Conservation (phyloP, 1,140 invertebrate species). For the Megalonaias nervosa region DNA sequence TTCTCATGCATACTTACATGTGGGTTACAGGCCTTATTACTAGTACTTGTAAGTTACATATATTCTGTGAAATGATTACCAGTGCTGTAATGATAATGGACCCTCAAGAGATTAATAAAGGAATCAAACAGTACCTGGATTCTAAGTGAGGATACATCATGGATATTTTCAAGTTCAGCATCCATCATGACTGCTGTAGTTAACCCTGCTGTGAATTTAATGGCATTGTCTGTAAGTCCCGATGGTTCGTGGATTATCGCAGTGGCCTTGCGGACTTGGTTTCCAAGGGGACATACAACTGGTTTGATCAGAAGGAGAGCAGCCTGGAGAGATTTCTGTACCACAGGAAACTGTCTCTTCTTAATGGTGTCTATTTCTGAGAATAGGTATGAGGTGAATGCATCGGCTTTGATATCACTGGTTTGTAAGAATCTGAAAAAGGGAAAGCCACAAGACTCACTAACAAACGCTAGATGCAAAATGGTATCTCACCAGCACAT, state of each 20-base stretch:
- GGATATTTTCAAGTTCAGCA: slow-evolving; percentile 87
- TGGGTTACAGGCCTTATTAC: not conserved
- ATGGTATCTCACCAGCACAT: no score
- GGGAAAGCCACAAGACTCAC: not conserved
- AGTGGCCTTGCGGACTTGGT: slow-evolving; percentile 74
- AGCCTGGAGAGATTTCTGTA: slow-evolving; percentile 86
- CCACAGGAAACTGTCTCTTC: slow-evolving; percentile 87
- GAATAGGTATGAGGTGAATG: slow-evolving; percentile 86
- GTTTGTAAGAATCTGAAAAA: slow-evolving; percentile 69
- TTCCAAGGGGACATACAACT: slow-evolving; percentile 41
- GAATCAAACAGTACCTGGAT: slow-evolving; percentile 78
- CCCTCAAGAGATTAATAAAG: not conserved
- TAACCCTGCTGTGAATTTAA: slow-evolving; percentile 95
- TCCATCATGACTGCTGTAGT: slow-evolving; percentile 89
- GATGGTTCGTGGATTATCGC: slow-evolving; percentile 89
- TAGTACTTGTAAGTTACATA: not conserved
- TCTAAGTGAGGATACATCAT: slow-evolving; percentile 81
- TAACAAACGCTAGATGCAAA: not conserved
- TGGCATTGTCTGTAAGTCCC: slow-evolving; percentile 84
- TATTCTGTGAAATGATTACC: not conserved
- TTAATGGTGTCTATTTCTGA: slow-evolving; percentile 83
- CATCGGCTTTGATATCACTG: slow-evolving; percentile 78
- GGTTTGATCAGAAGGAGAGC: slow-evolving; percentile 75
- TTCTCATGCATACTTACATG: not conserved
- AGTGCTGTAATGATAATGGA: not conserved